A percentile compares a stretch with the other conserved stretches of the same genome.
Conservation (phyloP, 2,797 vertebrate species). For the Lacerta agilis region DNA sequence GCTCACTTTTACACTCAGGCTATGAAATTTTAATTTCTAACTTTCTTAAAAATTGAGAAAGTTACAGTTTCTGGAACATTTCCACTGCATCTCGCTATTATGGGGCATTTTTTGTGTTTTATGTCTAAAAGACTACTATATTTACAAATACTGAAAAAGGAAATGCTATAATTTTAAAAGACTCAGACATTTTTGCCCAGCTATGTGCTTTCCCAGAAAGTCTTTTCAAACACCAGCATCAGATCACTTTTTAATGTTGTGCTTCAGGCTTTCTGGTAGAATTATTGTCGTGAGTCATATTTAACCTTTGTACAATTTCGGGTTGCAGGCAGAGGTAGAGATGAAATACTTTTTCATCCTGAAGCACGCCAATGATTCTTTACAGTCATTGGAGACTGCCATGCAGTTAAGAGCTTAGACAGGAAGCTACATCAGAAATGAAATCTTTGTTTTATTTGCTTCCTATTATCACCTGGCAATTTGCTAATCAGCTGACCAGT, state of each 20-base stretch:
- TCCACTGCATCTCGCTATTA: neutral
- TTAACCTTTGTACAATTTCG: slow-evolving; percentile 2
- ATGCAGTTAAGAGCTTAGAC: neutral
- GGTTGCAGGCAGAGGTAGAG: neutral
- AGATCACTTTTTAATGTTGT: neutral
- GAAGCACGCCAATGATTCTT: neutral
- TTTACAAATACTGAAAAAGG: slow-evolving; percentile 18
- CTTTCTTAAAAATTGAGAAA: neutral
- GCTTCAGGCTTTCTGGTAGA: slow-evolving; percentile 30
- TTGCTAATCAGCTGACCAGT: neutral
- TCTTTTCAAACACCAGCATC: neutral
- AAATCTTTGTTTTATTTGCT: neutral
- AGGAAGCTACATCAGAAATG: neutral
- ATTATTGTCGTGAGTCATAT: neutral
- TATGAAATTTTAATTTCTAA: neutral
- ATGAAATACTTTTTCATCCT: slow-evolving; percentile 31
- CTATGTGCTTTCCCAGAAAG: neutral
- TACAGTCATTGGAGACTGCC: neutral
- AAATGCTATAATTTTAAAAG: neutral
- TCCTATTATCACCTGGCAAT: neutral
- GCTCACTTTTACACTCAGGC: neutral
- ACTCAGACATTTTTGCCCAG: neutral
- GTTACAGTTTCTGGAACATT: neutral
- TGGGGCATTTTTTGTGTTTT: neutral
- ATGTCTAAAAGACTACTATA: neutral